Base-by-base conservation (phyloP, 1,140 invertebrate species). In the Stegodyphus dumicola region DNA sequence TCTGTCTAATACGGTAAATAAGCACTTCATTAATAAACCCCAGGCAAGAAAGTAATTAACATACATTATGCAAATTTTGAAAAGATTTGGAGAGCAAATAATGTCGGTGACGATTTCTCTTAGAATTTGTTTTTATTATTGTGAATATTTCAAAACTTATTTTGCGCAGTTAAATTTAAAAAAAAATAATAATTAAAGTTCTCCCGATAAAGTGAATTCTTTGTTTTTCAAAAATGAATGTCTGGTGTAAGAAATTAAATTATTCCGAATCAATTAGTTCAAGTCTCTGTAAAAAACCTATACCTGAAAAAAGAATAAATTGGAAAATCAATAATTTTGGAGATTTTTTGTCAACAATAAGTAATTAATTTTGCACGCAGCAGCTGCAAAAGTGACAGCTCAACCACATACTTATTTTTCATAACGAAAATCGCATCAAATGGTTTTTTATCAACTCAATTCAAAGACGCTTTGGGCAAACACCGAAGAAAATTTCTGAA, bases 271-370 rank as follows among this genome's bases (percentile, higher is more conserved):
- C 77, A 78, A 78, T 78, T 78, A 33, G 73, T 75, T 54, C 73
- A 13, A 78, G 69, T 13, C n/a, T 18, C 5, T 53, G 65, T 53
- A 69, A 69, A 69, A 69, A 33, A 53, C 13, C 15, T 78, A 51
- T 33, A 33, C 51, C 52, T 48, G 7, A 17, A 69, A 15, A 78
- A 66, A 77, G 54, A 78, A 78, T 69, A 78, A 69, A 53, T 77
- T 64, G 69, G 66, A 18, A 52, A 60, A 78, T 78, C 77, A 69
- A 78, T 78, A 65, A 53, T 78, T 78, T 67, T 69, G 33, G 67
- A 64, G 33, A 49, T 71, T 49, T 71, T 77, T 67, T 78, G 77
- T 69, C 77, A 78, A 78, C 77, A 78, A 78, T 78, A 78, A 78
- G 77, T 78, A 78, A 78, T 78, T 78, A 78, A 78, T 78, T 78